Evolutionary conservation across 2,113 vertebrate genomes (phyloP), one percentile per base, ranked within the genome.

Genomic region (Tringa solitaria): DNA sequence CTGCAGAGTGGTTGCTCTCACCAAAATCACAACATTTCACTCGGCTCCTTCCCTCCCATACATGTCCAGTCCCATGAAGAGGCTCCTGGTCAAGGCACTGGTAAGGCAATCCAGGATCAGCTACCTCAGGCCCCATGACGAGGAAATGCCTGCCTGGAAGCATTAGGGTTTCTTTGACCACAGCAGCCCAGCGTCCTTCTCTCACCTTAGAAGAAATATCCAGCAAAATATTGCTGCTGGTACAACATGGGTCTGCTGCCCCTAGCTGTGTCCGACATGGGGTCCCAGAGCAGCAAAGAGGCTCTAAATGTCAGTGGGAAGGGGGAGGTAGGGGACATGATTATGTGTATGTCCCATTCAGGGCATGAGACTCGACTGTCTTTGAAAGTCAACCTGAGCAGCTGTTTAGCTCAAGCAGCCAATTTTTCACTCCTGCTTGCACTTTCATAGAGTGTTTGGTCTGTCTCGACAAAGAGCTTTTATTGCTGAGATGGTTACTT

Each of bases 401-500:
- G 81, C 30, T 91, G 84, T 75, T 95, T 18, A 91, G 84, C 82
- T 90, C 59, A 41, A 84, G 84, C 75, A 95, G 94, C 46, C 63
- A 64, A 50, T 96, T 97, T 96, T 95, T 37, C 78, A 84, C 79
- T 89, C 67, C 48, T 37, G 72, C 84, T 82, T 93, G 67, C 92
- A 87, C 70, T 96, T 95, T 95, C 60, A 60, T 27, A 63, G 70
- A 87, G 84, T 80, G 89, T 82, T 92, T 43, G 68, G 91, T 88
- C 59, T 97, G 91, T 75, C 93, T 95, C 12, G 3, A 41, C 87
- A 95, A 78, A 95, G 92, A 93, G 89, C 87, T 96, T 95, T 97
- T 96, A 94, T 81, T 95, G 96, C 94, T 95, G 95, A 97, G 95
- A 89, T 82, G 76, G 92, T 95, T 86, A 39, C 91, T 95, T 73